Base-by-base conservation (phyloP, 2,113 vertebrate genomes). In the Pseudolaguvia tuberculata region DNA sequence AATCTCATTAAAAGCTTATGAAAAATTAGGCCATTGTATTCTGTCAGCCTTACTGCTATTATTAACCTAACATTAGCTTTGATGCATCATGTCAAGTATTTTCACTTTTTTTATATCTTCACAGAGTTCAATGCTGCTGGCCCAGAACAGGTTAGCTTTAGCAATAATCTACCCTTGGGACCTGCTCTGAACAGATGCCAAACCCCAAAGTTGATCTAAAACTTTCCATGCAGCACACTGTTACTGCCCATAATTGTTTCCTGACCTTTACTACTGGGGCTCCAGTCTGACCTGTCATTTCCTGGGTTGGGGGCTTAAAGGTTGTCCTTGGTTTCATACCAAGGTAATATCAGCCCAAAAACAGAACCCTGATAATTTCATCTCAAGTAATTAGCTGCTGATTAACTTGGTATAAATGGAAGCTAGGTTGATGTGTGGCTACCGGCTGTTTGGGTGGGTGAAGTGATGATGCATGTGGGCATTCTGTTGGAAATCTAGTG, bases 191-290 rank as follows among this genome's bases (percentile, higher is more conserved):
- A 70, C 75, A 70, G 67, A 75, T 45, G 73, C 55, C 25, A 58
- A 75, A 65, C n/a, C 71, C 65, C 57, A 74, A 48, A 72, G 29
- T 14, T 5, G 21, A 63, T 72, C 17, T 67, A 75, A 67, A 68
- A 31, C 62, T 53, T 78, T 77, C 35, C 53, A 70, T 65, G 52
- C 13, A 61, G 77, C 74, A 79, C 58, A 63, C 79, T 83, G 72
- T 90, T 87, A 85, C 85, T 85, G 83, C 55, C 77, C 74, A 77
- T 89, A 91, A 89, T 90, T 91, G 88, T 85, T 90, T 90, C 88
- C 90, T 89, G 88, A 89, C 84, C 89, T 89, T 86, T 87, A 83
- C 81, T 85, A 85, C 76, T 79, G 79, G 84, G 73, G 84, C 82
- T 79, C 87, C 82, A 72, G 75, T 76, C 75, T 82, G 79, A 83